phyloP scores from a whole-genome alignment of 1,140 invertebrate species.

The Tenebrio molitor region DNA sequence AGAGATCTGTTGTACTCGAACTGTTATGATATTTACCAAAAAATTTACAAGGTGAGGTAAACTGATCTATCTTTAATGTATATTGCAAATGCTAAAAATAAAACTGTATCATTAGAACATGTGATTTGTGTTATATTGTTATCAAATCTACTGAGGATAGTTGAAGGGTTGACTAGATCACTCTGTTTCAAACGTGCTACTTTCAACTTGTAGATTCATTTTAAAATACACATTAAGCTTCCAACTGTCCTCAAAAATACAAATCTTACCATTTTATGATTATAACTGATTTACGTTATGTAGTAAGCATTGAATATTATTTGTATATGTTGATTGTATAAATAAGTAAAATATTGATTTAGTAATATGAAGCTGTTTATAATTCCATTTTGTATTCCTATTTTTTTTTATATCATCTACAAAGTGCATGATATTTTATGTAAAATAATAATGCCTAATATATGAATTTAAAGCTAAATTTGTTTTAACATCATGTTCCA shows the following conservation, averaged over 20 bases:
- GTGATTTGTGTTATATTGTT: slow-evolving; percentile 32
- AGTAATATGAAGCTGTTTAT: slow-evolving; percentile 45
- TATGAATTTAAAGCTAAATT: slow-evolving; percentile 29
- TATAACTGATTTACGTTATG: slow-evolving; percentile 42
- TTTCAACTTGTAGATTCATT: neutral
- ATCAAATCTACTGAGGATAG: slow-evolving; percentile 21
- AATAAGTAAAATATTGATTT: slow-evolving; percentile 50
- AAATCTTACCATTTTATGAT: slow-evolving; percentile 46
- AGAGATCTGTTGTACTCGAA: slow-evolving; percentile 49
- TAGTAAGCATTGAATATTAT: slow-evolving; percentile 47
- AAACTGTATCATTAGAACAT: slow-evolving; percentile 22
- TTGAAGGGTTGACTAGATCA: neutral
- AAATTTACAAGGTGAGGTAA: slow-evolving; percentile 36
- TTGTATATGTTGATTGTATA: slow-evolving; percentile 61
- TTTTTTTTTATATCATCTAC: slow-evolving; percentile 39
- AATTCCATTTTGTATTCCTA: slow-evolving; percentile 48
- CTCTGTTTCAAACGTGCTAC: neutral
- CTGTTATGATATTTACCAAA: slow-evolving; percentile 28
- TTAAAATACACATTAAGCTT: slow-evolving; percentile 2
- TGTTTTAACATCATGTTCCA: slow-evolving; percentile 14
- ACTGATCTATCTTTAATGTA: slow-evolving; percentile 36
- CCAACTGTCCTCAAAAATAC: slow-evolving; percentile 21
- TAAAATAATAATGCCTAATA: slow-evolving; percentile 40
- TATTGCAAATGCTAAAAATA: slow-evolving; percentile 27
- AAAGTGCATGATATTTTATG: slow-evolving; percentile 45